Evolutionary conservation across 2,888 invertebrate species (phyloP).

Genomic region (Cepaea hortensis): DNA sequence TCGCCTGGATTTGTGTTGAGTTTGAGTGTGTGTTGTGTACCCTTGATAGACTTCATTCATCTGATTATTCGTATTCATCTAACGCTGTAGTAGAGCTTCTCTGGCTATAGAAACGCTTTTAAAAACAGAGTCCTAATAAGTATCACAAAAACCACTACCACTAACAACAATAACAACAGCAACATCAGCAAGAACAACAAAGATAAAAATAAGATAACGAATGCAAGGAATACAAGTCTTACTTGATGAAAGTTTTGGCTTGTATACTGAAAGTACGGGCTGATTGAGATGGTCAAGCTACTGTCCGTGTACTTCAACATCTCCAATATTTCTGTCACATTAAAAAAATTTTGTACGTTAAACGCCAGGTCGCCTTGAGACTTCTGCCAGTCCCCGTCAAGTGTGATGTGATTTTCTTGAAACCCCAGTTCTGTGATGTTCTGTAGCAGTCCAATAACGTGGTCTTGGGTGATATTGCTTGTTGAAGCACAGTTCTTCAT

Average conservation of each 20-base stretch:
- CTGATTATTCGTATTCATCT: no score
- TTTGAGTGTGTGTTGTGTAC: no score
- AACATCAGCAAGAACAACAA: no score
- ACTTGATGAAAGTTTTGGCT: constrained; percentile 33
- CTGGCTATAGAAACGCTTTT: no score
- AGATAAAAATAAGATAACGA: no score
- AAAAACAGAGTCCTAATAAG: no score
- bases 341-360: constrained; percentile 76
- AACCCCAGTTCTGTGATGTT: constrained; percentile 1
- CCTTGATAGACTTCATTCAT: no score
- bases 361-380: constrained; percentile 89
- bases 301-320: constrained; percentile 49
- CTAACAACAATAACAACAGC: no score
- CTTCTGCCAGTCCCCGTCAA: constrained; percentile 89
- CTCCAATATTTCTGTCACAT: constrained; percentile 55
- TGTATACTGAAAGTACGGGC: constrained; percentile 61
- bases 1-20: no score
- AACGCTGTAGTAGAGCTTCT: no score
- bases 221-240: neutral
- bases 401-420: constrained; percentile 65
- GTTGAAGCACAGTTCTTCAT: constrained; percentile 70
- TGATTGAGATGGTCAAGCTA: constrained; percentile 57
- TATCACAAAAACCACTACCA: no score
- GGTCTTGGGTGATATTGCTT: constrained; percentile 34
- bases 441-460: constrained; percentile 25